These are phyloP conservation scores for Tylochromis polylepis DNA, from an alignment of 2,113 vertebrate genomes.

Conservation along the genomic window DNA sequence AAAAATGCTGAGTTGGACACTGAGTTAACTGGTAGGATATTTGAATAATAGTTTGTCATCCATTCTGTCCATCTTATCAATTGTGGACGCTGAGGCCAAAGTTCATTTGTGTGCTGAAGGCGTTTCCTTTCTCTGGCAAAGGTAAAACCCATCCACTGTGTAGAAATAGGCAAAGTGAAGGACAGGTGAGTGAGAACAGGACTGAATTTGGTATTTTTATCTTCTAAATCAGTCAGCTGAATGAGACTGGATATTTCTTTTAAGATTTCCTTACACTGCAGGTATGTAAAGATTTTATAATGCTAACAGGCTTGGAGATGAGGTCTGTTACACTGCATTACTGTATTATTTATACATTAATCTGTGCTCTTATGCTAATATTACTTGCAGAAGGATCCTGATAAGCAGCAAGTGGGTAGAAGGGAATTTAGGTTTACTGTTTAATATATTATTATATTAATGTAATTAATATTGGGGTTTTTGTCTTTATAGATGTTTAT, in stretches of 20 bases:
- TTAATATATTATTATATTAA: background rate
- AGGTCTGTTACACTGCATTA: background rate
- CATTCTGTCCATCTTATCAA: background rate
- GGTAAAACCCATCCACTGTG: background rate
- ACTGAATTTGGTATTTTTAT: background rate
- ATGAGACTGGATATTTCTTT: background rate
- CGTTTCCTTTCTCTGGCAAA: background rate
- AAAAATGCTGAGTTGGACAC: background rate
- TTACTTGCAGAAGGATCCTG: background rate
- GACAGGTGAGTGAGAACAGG: background rate
- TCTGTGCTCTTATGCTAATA: background rate
- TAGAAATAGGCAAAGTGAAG: background rate
- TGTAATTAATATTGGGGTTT: background rate
- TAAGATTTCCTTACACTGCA: background rate
- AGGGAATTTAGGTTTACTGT: background rate
- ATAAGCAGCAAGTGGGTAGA: background rate
- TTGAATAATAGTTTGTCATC: background rate
- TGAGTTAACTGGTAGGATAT: background rate
- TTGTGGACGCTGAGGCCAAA: background rate
- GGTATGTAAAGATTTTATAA: background rate
- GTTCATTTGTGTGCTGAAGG: slow-evolving; percentile 40
- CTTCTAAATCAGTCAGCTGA: background rate
- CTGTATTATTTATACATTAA: background rate
- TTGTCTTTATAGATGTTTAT: background rate
- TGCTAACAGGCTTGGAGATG: background rate